Base-by-base conservation (phyloP, 2,797 vertebrate genomes). In the Sandelia bainsii region DNA sequence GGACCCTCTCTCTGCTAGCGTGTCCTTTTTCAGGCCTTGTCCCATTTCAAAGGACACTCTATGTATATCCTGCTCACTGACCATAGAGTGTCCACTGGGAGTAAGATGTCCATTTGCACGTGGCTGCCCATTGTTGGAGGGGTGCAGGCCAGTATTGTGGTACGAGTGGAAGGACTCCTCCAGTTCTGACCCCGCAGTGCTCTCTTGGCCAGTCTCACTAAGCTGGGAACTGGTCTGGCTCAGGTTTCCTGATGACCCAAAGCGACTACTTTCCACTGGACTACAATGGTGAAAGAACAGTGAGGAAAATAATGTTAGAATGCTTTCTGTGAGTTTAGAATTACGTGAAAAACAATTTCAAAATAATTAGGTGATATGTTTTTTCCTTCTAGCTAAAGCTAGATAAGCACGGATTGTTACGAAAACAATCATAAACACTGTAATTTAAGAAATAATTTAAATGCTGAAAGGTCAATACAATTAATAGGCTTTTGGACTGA, bases 181-280 rank as follows among this genome's bases (percentile, higher is more conserved):
- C 52, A 95, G 89, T 54, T 96, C 96, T 5, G 96, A 96, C 16
- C 89, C 93, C 27, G 86, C 91, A 17, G 91, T 92, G 63, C 93
- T 94, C 70, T 94, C 97, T 22, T 95, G 96, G 53, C 98, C 97
- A 68, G 91, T 92, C 82, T 98, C 98, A 67, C 97, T 99, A 45
- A 97, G 94, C 74, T 97, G 97, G 83, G 97, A 98, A 88, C 98
- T 99, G 70, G 94, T 94, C 91, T 97, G 97, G 90, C 98, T 99
- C 87, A 99, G 92, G 80, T 98, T 98, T 85, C 97, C 97, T 46
- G 98, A 99, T 57, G 98, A 99, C 65, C 96, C 95, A 34, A 96
- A 98, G 80, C 93, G 96, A 93, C 96, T 98, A 91, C 97, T 98
- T 91, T 96, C 95, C 91, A 93, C 95, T 62, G 97, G 97, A 93